phyloP scores from a whole-genome alignment of 2,113 vertebrate genomes.

The Pelecanus crispus region DNA sequence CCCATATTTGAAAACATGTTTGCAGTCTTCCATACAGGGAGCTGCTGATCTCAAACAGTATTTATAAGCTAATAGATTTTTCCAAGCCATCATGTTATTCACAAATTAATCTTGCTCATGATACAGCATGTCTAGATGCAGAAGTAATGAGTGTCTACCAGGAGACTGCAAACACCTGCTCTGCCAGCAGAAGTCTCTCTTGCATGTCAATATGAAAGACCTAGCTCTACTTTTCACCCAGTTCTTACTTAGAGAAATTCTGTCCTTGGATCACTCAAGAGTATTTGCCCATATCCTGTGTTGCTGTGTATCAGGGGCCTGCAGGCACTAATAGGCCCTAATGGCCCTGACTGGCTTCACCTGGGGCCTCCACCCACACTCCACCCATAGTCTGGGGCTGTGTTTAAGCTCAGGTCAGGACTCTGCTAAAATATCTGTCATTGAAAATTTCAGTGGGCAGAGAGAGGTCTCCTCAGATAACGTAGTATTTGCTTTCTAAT shows the following conservation, averaged over 20 bases:
- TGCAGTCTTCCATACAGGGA: not conserved
- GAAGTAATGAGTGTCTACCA: not conserved
- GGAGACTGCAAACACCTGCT: not conserved
- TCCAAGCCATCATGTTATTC: not conserved
- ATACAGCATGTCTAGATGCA: not conserved
- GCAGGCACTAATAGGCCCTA: not conserved
- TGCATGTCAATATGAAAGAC: not conserved
- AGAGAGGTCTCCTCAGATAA: not conserved
- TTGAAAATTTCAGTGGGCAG: accelerated
- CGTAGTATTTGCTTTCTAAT: not conserved
- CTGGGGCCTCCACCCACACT: not conserved
- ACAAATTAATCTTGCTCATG: not conserved
- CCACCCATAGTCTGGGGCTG: not conserved
- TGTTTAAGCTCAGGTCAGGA: not conserved
- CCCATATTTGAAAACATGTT: not conserved
- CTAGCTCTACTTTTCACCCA: not conserved
- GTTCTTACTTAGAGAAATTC: not conserved
- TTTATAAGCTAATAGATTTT: not conserved
- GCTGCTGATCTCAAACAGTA: not conserved
- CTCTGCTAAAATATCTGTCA: accelerated
- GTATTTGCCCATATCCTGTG: not conserved
- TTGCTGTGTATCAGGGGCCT: not conserved
- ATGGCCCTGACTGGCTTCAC: not conserved
- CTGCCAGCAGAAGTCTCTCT: not conserved
- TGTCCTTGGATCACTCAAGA: not conserved